Conservation (phyloP, 2,888 invertebrate genomes). For the Microplitis manilae region DNA sequence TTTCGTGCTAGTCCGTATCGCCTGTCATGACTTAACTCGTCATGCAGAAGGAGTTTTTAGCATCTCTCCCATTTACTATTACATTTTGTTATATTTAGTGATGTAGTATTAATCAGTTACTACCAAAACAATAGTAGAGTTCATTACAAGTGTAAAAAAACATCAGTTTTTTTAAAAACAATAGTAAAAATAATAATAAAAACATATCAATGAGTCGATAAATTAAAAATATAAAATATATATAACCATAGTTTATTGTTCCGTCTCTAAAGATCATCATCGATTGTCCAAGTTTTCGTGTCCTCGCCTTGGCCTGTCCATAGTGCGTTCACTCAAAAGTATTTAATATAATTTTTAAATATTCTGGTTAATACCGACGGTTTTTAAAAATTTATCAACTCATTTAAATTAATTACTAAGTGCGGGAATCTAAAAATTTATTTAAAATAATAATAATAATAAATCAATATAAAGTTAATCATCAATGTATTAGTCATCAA, state of each 20-base stretch:
- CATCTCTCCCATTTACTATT: neutral
- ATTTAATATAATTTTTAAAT: neutral
- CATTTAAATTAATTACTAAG: neutral
- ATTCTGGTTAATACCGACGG: neutral
- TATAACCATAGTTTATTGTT: neutral
- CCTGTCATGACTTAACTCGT: neutral
- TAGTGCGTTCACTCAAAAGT: neutral
- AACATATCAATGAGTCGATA: neutral
- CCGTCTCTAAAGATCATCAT: neutral
- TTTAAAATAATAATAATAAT: neutral
- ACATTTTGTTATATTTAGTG: neutral
- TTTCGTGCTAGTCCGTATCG: neutral
- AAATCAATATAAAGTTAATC: neutral
- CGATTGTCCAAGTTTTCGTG: neutral
- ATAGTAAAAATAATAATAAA: neutral
- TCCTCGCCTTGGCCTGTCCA: neutral
- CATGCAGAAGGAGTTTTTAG: neutral
- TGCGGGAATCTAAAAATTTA: neutral
- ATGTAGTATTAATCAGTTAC: neutral
- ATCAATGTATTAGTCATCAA: neutral
- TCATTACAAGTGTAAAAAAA: neutral
- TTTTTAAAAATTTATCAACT: neutral
- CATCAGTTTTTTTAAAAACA: too few relatives aligned
- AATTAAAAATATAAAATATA: neutral
- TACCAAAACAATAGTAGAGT: neutral